These are phyloP conservation scores for Bambusicola thoracicus DNA, from an alignment of 2,113 vertebrate species.

Conservation along the genomic window DNA sequence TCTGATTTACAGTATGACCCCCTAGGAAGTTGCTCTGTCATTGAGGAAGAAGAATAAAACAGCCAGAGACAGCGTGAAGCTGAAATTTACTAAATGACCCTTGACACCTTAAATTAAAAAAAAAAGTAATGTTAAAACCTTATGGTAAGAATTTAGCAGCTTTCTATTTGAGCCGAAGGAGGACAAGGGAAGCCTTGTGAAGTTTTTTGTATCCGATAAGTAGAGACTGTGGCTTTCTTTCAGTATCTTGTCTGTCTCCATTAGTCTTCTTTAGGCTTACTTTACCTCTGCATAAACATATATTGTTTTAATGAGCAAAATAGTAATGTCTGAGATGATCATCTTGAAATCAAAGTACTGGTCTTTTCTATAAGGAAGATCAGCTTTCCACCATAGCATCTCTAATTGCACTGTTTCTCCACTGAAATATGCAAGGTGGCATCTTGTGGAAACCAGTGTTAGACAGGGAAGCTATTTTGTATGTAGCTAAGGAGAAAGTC, in stretches of 20 bases:
- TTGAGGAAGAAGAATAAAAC: not conserved
- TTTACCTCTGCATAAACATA: not conserved
- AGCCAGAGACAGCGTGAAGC: not conserved
- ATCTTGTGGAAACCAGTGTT: not conserved
- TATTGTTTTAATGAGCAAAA: not conserved
- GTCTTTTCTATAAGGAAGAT: not conserved
- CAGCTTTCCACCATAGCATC: not conserved
- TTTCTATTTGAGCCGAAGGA: not conserved
- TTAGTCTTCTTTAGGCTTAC: not conserved
- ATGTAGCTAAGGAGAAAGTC: not conserved
- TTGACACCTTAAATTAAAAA: not conserved
- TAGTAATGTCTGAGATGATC: not conserved
- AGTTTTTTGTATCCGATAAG: not conserved
- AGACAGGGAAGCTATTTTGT: not conserved
- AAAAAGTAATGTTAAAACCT: not conserved
- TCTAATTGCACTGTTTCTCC: not conserved
- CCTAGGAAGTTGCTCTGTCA: not conserved
- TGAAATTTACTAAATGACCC: not conserved
- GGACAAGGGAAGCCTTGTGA: not conserved
- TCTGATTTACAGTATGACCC: not conserved
- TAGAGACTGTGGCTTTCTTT: not conserved
- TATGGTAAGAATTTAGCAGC: not conserved
- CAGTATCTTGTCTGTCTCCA: not conserved
- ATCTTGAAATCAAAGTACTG: not conserved
- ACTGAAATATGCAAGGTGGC: not conserved